Conservation (phyloP, 1,140 invertebrate species). For the Papilio polyxenes region DNA sequence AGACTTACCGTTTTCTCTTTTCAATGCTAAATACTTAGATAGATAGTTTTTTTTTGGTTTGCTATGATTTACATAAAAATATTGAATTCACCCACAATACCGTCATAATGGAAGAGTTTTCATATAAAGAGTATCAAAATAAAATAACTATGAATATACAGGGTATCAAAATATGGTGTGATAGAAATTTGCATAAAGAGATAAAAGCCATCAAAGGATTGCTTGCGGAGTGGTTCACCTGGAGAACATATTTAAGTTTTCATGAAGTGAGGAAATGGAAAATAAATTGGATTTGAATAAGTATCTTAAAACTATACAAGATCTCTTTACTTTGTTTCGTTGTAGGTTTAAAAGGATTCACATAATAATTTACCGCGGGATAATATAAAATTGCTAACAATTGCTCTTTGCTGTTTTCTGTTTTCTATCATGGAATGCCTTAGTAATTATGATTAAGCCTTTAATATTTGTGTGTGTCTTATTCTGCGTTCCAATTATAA, state of each 20-base stretch:
- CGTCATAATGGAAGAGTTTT: constrained; percentile 17
- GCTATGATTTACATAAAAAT: not conserved
- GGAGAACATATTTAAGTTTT: constrained; percentile 79
- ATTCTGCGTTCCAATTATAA: not conserved
- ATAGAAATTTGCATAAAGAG: constrained; percentile 77
- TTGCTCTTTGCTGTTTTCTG: constrained; percentile 30
- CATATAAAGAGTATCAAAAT: not conserved
- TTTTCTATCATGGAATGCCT: not conserved
- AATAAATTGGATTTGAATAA: constrained; percentile 80
- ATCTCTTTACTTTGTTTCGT: constrained; percentile 75
- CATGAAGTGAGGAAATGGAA: constrained; percentile 80
- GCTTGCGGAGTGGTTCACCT: constrained; percentile 77
- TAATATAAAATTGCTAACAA: constrained; percentile 47
- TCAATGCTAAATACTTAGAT: not conserved
- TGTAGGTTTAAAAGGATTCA: constrained; percentile 57
- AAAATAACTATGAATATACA: constrained; percentile 39
- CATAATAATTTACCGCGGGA: constrained; percentile 55
- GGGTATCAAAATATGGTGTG: constrained; percentile 70
- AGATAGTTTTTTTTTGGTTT: not conserved
- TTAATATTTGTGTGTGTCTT: not conserved
- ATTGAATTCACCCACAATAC: not conserved
- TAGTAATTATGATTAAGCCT: not conserved
- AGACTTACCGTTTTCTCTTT: no score
- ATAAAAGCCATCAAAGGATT: constrained; percentile 78
- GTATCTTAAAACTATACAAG: constrained; percentile 73